These are phyloP conservation scores for Dendrocopos noguchii DNA, from an alignment of 2,113 vertebrate genomes.

Conservation along the genomic window DNA sequence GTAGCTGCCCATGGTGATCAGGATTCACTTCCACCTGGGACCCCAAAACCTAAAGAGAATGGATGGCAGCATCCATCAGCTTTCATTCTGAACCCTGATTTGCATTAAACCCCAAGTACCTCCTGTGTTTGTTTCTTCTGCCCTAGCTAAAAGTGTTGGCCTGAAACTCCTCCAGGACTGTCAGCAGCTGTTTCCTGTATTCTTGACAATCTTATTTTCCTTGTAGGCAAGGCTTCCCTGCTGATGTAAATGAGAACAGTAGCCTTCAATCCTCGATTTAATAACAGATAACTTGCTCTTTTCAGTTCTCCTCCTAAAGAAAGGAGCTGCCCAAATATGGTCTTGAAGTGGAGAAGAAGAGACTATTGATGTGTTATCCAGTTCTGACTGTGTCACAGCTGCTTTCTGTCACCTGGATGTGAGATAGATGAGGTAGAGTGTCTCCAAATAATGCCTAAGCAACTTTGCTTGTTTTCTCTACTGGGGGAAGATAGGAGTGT, in stretches of 20 bases:
- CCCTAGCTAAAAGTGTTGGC: not conserved
- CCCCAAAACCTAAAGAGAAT: not conserved
- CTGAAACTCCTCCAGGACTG: not conserved
- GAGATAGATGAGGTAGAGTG: not conserved
- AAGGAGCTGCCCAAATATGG: not conserved
- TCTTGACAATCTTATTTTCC: not conserved
- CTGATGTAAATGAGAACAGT: not conserved
- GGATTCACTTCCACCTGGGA: not conserved
- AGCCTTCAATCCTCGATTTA: not conserved
- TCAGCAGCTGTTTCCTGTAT: not conserved
- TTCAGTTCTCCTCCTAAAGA: not conserved
- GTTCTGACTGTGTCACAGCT: not conserved
- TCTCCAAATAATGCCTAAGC: not conserved
- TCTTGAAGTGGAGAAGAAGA: not conserved
- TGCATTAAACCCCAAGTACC: not conserved
- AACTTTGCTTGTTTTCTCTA: not conserved
- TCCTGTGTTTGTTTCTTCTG: not conserved
- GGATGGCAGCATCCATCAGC: not conserved
- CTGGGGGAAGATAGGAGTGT: accelerated
- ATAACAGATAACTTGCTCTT: not conserved
- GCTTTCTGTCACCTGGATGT: not conserved
- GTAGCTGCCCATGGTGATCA: not conserved
- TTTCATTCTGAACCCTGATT: not conserved
- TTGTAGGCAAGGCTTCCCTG: not conserved
- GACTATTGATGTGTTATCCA: not conserved